Base-by-base conservation (phyloP, 2,797 vertebrate genomes). In the Sebastes jordani region DNA sequence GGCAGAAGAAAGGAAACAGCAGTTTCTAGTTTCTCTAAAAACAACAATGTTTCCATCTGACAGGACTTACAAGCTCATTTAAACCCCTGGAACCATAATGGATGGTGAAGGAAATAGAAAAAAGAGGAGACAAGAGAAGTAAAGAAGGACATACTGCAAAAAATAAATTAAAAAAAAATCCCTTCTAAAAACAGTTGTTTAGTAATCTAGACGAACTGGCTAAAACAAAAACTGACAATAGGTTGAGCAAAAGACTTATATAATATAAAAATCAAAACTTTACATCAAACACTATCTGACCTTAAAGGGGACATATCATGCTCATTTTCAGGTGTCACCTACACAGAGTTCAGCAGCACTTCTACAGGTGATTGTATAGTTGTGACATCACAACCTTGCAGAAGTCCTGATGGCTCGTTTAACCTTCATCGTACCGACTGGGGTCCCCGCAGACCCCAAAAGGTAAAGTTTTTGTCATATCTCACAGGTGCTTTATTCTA, bases 21-120 rank as follows among this genome's bases (percentile, higher is more conserved):
- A 76, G 42, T 86, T 89, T 86, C 78, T 76, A 42, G 55, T 81
- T 49, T 83, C 63, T 84, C 22, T n/a, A 59, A 74, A 85, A 68
- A 74, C 71, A 76, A 78, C 66, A 67, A 70, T 4, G 32, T 79
- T 69, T 78, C 81, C 70, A 65, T 82, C 76, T 69, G 70, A 86
- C 46, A 73, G 58, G 59, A 55, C 67, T 71, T 64, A 80, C 38
- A 69, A 78, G 55, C 68, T 84, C 73, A 72, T 71, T 73, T 36
- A 75, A 63, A 74, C 9, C 32, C 60, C 74, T 42, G 71, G n/a
- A 81, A 82, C 59, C 52, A 46, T 42, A 60, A 71, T 20, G 64
- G 42, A 54, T 27, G 65, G 60, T 20, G 55, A 61, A 52, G 22
- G 27, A 67, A 71, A 70, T 2, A 73, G 16, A 68, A 77, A 73